Evolutionary conservation across 1,140 invertebrate genomes (phyloP), one percentile per base, ranked within the genome.

Genomic region (Lordiphosa stackelbergi): DNA sequence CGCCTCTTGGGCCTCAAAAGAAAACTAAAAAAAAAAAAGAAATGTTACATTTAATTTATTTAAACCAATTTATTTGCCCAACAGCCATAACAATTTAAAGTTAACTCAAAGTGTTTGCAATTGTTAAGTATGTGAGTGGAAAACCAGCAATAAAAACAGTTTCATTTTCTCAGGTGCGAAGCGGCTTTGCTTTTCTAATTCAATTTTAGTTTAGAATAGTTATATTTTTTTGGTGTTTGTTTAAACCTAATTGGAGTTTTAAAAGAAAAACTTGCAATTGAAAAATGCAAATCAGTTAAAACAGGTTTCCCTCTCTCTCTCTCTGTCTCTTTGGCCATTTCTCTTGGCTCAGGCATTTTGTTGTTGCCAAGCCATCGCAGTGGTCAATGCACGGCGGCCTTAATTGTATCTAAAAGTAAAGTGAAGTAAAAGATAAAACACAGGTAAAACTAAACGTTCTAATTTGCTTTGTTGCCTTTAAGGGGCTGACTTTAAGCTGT

Each of bases 11-110:
- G 54, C 52, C 56, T 59, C 56, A 53, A 59, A 56, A 57, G 37
- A 57, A 57, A 42, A 45, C 43, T 58, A 31, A 40, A 34, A 19
- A 40, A n/a, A 35, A 28, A 54, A 59, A 9, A 19, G 59, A 42
- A 9, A 56, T 66, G 52, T 65, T 65, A 59, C 24, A 51, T 66
- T 68, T 68, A 68, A 68, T 52, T 68, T 58, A 42, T 68, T 68
- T 68, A 48, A 53, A 52, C 35, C 47, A 52, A 63, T 35, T 45
- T 8, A 60, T 43, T 11, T 52, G 34, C 47, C 28, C 45, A 28
- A 31, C 10, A 34, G 47, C 54, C 55, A 59, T 38, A 64, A 59
- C 41, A 36, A 40, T 9, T 11, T 12, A 24, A 38, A 53, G 47
- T 46, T 58, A 58, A 59, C 58, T 52, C 38, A 66, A 47, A 24